Evolutionary conservation across 2,113 vertebrate species (phyloP), one percentile per base, ranked within the genome.

Genomic region (Felis chaus): DNA sequence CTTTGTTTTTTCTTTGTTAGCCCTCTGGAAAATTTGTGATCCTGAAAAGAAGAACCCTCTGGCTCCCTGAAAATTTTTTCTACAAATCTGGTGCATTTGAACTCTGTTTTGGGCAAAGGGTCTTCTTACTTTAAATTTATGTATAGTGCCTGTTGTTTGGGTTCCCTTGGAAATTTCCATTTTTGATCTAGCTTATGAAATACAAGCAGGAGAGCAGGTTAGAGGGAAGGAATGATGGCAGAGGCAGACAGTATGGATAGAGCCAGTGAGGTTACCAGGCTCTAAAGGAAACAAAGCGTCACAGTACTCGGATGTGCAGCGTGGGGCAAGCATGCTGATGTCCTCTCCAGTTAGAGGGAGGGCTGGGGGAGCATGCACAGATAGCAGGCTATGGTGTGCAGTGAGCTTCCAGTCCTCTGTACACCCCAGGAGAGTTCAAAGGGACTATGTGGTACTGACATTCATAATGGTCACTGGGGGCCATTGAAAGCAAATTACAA

Each of bases 241-340:
- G 74, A 68, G 65, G n/a, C 31, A 53, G 76, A 79, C 13, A 6
- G 45, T 6, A 6, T 50, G 74, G 53, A 88, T 25, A 55, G 15
- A 11, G 31, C 19, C 41, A 2, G 2, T 1, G 29, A 39, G 39
- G 12, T 11, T 8, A 15, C 0, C 0, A 1, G 55, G 9, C 36
- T 4, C 10, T 21, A 13, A n/a, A 8, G 61, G 48, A 36, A 55
- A 29, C 57, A 66, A 68, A 39, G 4, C 4, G 1, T 74, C 23
- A 1, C 45, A 65, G 53, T 2, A 0, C 33, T 57, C 1, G 8
- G 29, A 0, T 11, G 29, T 61, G 87, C 14, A 23, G 23, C n/a
- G 12, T 10, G 79, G 74, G 31, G 9, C 13, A 27, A 13, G 29
- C 15, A 0, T 31, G 39, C 31, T 21, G 68, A 16, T 2, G 15